Base-by-base conservation (phyloP, 2,113 vertebrate genomes). In the Zeus faber region DNA sequence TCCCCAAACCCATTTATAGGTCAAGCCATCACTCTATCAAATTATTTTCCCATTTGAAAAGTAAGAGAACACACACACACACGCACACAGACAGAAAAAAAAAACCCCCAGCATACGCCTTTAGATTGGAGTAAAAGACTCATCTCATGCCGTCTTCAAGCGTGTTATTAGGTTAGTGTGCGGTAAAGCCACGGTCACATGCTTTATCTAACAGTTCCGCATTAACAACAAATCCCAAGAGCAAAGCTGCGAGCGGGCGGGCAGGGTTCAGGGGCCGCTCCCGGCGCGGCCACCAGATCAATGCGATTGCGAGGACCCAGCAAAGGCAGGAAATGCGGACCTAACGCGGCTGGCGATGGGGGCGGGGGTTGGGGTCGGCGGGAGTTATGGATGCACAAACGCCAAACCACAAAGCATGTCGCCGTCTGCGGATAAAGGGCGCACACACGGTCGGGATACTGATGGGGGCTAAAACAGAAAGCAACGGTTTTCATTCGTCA, bases 241-340 rank as follows among this genome's bases (percentile, higher is more conserved):
- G 6, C 33, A 37, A 37, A 14, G 33, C 33, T 37, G 13, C 33
- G 13, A 5, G 33, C 11, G 5, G 33, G 33, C 33, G n/a, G 33
- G 33, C 29, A n/a, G 33, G 2, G 5, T 10, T 13, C 33, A 6
- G 11, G 33, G 33, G 33, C 13, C 33, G 10, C 13, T 14, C n/a
- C 33, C 33, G 4, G 13, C 4, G 33, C 10, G 13, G 6, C n/a
- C 13, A 37, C n/a, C 33, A 37, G 11, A 37, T 37, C n/a, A 37
- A 77, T 74, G 73, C 70, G 44, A 14, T 41, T n/a, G n/a, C n/a
- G n/a, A n/a, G n/a, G n/a, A n/a, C n/a, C n/a, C n/a, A n/a, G n/a
- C n/a, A n/a, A n/a, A 35, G 51, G 51, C 31, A 64, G 69, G 48
- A 51, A 55, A 18, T 26, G 29, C 5, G 10, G 13, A 14, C 33